A percentile compares a stretch with the other conserved stretches of the same genome.
These are phyloP conservation scores for Holocentrus rufus DNA, from an alignment of 2,797 vertebrate species.

Conservation along the genomic window DNA sequence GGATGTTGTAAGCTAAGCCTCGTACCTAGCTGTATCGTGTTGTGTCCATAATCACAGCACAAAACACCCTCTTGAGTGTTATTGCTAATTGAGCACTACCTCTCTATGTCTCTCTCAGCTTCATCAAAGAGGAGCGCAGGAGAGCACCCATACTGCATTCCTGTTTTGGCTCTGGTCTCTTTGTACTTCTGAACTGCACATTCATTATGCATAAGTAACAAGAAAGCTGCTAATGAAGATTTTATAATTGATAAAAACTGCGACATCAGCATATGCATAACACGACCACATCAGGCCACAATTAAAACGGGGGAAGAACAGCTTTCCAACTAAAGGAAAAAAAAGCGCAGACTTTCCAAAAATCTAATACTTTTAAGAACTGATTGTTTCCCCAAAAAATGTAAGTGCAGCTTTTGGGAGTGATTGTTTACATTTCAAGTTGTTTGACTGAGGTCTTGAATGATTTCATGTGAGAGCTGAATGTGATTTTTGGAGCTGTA, in stretches of 20 bases:
- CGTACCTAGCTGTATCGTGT: not conserved
- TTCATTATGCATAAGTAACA: conserved; percentile 72
- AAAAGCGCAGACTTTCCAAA: conserved; percentile 12
- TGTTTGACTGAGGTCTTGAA: conserved; percentile 12
- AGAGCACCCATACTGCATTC: not conserved
- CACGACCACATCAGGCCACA: conserved; percentile 52
- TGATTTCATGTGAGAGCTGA: conserved; percentile 14
- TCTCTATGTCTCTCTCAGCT: conserved; percentile 12
- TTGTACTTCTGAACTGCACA: conserved; percentile 63
- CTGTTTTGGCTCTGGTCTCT: conserved; percentile 50
- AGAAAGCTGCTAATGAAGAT: conserved; percentile 72
- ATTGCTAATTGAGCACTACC: conserved; percentile 6
- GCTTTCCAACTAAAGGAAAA: not conserved
- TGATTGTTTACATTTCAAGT: conserved; percentile 3
- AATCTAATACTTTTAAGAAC: not conserved
- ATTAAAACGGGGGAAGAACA: conserved; percentile 34
- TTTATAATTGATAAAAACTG: conserved; percentile 73
- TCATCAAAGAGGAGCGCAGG: conserved; percentile 38
- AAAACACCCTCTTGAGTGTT: conserved; percentile 30
- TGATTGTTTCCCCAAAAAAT: not conserved
- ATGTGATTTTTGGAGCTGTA: not conserved
- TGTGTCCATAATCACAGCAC: conserved; percentile 34
- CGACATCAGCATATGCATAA: conserved; percentile 67
- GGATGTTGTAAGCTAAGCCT: not conserved
- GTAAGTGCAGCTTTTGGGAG: not conserved